Evolutionary conservation across 2,113 vertebrate species (phyloP), one percentile per base, ranked within the genome.

Genomic region (Diadophis punctatus): DNA sequence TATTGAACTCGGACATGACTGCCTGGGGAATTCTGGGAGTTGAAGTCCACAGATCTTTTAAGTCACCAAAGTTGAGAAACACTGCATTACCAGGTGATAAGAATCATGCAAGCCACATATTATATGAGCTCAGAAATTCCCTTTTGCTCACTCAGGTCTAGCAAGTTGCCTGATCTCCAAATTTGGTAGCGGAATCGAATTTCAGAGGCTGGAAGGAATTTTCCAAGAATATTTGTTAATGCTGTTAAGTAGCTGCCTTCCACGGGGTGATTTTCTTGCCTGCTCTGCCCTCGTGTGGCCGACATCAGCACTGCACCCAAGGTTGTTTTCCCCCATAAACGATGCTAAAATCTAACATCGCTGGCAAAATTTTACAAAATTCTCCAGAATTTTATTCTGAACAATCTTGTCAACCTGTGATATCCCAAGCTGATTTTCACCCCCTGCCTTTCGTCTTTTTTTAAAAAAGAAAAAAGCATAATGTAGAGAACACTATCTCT

Each of bases 271-370:
- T 90, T 58, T 5, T 27, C 74, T 85, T 86, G 68, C 87, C 25
- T 85, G 25, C 14, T 27, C 52, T 7, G 53, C 30, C 91, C 23
- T 68, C 1, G 2, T 89, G 88, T 90, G 91, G 88, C 34, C 3
- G 2, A 11, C 18, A 4, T 1, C 1, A n/a, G 58, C 86, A 74
- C 3, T 88, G 49, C 91, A n/a, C 3, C 1, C 46, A 52, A 49
- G 18, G 8, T 20, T 46, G 74, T 0, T 18, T 12, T 1, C 1
- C n/a, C 14, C 6, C 7, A 1, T 3, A 3, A 10, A 84, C 8
- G 56, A 25, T 58, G 56, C 25, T 22, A 16, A 52, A 53, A n/a
- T 7, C 12, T 30, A 27, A 27, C 46, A 30, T 49, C 1, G 68
- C 68, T 20, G n/a, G n/a, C 68, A 39, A 16, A 39, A 20, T 22